Percentiles rank a stretch among this genome's conserved stretches.
These are phyloP conservation scores for Anastrepha ludens DNA, from an alignment of 1,140 invertebrate species.

Conservation along the genomic window DNA sequence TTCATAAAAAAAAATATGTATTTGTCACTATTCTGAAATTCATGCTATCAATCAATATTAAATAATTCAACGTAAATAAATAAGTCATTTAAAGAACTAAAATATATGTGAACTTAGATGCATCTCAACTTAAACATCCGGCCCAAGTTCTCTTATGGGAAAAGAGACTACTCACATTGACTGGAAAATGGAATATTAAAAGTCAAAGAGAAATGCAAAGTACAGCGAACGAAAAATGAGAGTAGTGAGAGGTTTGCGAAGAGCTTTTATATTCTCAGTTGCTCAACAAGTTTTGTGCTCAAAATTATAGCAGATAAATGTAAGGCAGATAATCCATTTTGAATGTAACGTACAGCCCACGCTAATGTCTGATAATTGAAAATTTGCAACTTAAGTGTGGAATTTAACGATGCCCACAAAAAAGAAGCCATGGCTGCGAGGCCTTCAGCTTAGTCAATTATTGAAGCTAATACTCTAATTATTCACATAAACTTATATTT, in stretches of 20 bases:
- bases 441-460: no score
- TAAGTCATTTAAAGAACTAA: neutral
- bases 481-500: no score
- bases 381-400: no score
- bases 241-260: neutral
- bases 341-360: neutral
- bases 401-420: no score
- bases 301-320: slow-evolving; percentile 30
- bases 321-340: neutral
- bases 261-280: neutral
- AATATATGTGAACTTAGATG: neutral
- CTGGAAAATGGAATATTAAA: slow-evolving; percentile 11
- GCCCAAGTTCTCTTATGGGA: neutral
- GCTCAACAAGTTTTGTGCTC: slow-evolving; percentile 23
- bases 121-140: neutral
- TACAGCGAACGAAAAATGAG: neutral
- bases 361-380: no score
- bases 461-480: no score
- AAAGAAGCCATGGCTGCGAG: no score
- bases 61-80: neutral
- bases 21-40: no score
- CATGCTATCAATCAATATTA: neutral
- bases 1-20: no score
- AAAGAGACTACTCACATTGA: neutral
- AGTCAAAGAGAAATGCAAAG: neutral